phyloP scores from a whole-genome alignment of 2,888 invertebrate genomes.

The Chalcosyrphus nemorum region DNA sequence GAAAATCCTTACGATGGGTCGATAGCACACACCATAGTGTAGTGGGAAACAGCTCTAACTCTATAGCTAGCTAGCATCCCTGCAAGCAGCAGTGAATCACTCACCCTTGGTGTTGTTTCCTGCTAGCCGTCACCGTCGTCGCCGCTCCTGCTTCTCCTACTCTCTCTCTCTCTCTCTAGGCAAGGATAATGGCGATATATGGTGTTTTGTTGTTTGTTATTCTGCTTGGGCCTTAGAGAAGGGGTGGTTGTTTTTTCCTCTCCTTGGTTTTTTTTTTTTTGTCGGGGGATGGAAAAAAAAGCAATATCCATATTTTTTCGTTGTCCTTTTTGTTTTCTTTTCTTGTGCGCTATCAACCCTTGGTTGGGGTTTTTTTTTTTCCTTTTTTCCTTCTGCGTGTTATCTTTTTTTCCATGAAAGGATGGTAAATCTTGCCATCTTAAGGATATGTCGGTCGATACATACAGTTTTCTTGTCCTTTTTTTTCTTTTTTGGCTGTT shows the following conservation, averaged over 20 bases:
- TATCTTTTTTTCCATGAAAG: constrained; percentile 36
- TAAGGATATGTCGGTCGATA: constrained; percentile 38
- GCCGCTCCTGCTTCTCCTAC: not conserved
- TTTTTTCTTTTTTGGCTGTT: constrained; percentile 23
- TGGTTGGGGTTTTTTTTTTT: constrained; percentile 29
- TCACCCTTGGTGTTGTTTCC: constrained; percentile 58
- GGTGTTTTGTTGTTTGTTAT: constrained; percentile 68
- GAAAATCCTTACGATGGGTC: constrained; percentile 72
- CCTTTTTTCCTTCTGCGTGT: constrained; percentile 6
- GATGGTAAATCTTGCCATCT: constrained; percentile 56
- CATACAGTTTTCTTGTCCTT: constrained; percentile 33
- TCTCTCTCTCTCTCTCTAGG: constrained; percentile 5
- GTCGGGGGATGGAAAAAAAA: constrained; percentile 48
- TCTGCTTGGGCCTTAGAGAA: constrained; percentile 30
- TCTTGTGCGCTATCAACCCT: constrained; percentile 45
- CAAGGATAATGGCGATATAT: constrained; percentile 67
- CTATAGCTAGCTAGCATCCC: constrained; percentile 50
- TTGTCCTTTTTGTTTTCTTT: constrained; percentile 51
- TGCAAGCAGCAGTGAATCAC: constrained; percentile 64
- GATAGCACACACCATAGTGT: constrained; percentile 10
- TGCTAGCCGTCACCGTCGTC: constrained; percentile 13
- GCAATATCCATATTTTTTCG: constrained; percentile 63
- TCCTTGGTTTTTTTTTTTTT: too few species aligned
- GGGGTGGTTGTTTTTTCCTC: constrained; percentile 61
- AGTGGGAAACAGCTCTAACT: constrained; percentile 25